Evolutionary conservation across 2,888 invertebrate genomes (phyloP).

Genomic region (Scelioninae gen. 1): DNA sequence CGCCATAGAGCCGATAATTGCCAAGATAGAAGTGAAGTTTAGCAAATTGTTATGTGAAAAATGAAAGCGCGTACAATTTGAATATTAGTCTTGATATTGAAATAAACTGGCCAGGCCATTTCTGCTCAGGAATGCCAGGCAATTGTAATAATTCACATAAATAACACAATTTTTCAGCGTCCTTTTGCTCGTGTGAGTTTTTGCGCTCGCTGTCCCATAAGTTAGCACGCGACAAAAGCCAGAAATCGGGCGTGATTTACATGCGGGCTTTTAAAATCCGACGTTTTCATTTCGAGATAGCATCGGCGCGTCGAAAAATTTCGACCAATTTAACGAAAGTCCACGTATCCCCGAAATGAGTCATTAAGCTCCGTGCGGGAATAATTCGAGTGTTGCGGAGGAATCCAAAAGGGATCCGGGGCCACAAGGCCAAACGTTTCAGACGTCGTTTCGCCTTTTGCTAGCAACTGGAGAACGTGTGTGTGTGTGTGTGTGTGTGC

Average conservation of each 20-base stretch:
- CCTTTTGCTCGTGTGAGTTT: slow-evolving; percentile 47
- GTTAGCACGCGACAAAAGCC: slow-evolving; percentile 58
- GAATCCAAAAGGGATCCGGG: slow-evolving; percentile 71
- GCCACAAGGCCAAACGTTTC: slow-evolving; percentile 76
- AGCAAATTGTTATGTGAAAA: slow-evolving; percentile 19
- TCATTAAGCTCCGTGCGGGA: slow-evolving; percentile 52
- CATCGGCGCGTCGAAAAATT: slow-evolving; percentile 44
- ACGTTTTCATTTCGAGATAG: slow-evolving; percentile 62
- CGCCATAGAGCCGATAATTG: slow-evolving; percentile 27
- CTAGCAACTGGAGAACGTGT: slow-evolving; percentile 56
- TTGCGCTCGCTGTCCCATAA: slow-evolving; percentile 50
- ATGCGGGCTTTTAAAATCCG: slow-evolving; percentile 6
- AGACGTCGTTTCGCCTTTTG: slow-evolving; percentile 74
- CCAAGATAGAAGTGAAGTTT: not conserved
- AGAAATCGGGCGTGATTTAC: slow-evolving; percentile 52
- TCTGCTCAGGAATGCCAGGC: slow-evolving; percentile 38
- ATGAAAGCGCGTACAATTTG: slow-evolving; percentile 19
- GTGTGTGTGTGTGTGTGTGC: slow-evolving; percentile 24
- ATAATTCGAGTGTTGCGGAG: slow-evolving; percentile 52
- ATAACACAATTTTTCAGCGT: slow-evolving; percentile 53
- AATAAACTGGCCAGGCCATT: slow-evolving; percentile 21
- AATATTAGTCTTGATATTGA: slow-evolving; percentile 33
- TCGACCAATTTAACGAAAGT: slow-evolving; percentile 56
- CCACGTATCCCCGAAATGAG: slow-evolving; percentile 58
- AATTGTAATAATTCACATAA: slow-evolving; percentile 51